Conservation (phyloP, 1,140 invertebrate species). For the Rhyacophila brunnea region DNA sequence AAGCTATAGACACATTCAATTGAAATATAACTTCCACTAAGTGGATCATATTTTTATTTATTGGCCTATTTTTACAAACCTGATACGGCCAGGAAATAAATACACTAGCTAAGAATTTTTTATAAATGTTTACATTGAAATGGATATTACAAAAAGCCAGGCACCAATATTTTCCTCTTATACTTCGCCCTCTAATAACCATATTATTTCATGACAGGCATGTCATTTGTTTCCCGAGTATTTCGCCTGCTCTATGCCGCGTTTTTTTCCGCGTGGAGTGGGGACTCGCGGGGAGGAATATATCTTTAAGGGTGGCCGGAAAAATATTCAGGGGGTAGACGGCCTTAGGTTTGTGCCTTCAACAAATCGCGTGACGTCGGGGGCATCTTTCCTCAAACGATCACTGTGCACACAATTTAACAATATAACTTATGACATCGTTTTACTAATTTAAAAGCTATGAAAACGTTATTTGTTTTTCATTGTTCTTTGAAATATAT, state of each 20-base stretch:
- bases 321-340: not conserved
- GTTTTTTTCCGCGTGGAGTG: slow-evolving; percentile 1
- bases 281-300: not conserved
- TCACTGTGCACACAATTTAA: slow-evolving; percentile 8
- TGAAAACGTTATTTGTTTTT: no score
- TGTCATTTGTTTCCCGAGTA: slow-evolving; percentile 16
- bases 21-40: no score
- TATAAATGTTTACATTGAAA: not conserved
- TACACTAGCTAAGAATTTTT: no score
- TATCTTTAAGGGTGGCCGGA: not conserved
- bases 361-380: slow-evolving; percentile 18
- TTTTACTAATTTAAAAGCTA: not conserved
- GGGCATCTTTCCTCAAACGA: not conserved
- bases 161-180: slow-evolving; percentile 7
- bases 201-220: slow-evolving; percentile 20
- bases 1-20: no score
- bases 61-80: no score
- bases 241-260: slow-evolving; percentile 1
- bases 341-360: slow-evolving; percentile 1
- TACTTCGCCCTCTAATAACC: slow-evolving; percentile 8
- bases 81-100: no score
- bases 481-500: no score
- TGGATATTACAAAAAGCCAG: slow-evolving; percentile 13
- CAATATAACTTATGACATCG: slow-evolving; percentile 6
- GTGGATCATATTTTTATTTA: no score